Evolutionary conservation across 1,140 invertebrate genomes (phyloP), one percentile per base, ranked within the genome.

Genomic region (Diuraphis noxia): DNA sequence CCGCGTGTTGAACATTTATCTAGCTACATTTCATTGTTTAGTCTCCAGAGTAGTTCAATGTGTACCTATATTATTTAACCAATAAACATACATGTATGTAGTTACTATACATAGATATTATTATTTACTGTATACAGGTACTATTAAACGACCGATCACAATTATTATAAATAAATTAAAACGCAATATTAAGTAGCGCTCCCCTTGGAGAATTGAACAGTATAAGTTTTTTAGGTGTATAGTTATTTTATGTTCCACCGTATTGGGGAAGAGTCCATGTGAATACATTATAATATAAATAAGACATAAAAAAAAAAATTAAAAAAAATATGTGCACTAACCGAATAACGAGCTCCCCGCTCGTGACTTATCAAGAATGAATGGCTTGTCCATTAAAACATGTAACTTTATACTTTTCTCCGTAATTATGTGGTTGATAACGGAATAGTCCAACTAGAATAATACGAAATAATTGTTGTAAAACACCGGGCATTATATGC

Each of bases 381-480:
- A 97, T 91, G 97, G 96, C 10, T 96, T 96, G 92, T 97, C 95
- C 95, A 97, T 97, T 13, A 98, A 93, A 49, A 98, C 96, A 93
- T 98, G 98, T 1, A 98, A 94, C 1, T 95, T 96, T 91, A 98
- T 96, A 17, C 96, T 97, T 93, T 96, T 96, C 93, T 98, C 97
- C 82, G 97, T 94, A 90, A 98, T 93, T 89, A 96, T 95, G 94
- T 97, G 96, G 93, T 96, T 95, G 52, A 98, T 94, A 40, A 96
- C 96, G 1, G 96, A 95, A 93, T 97, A 97, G 93, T 97, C 96
- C 93, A 97, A 94, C 95, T 97, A 94, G 92, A 94, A 93, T 38
- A 88, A 36, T 17, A 87, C 21, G 9, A 21, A 56, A 40, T 17
- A 40, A 87, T 40, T 87, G 25, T 40, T 25, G 38, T 52, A 30